Evolutionary conservation across 2,113 vertebrate species (phyloP), one percentile per base, ranked within the genome.

Genomic region (Sceloporus tristichus): DNA sequence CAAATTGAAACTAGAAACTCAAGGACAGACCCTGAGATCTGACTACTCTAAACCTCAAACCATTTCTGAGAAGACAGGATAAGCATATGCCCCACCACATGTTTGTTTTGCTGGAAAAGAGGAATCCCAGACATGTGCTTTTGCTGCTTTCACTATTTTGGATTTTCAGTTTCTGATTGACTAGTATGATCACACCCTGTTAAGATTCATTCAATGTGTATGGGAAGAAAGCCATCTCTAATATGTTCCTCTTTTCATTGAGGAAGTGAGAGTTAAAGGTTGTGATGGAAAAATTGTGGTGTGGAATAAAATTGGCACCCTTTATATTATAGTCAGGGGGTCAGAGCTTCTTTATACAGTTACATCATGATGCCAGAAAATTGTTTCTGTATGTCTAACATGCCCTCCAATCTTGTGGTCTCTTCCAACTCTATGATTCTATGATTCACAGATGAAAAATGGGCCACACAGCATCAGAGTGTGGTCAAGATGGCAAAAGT

Each of bases 221-320:
- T 25, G 25, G 25, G 23, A 2, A 3, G 1, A 10, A 25, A 53
- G 78, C 16, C 27, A 40, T 65, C 42, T 23, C 54, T 25, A 13
- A n/a, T 0, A 9, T n/a, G 53, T 42, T 74, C 40, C 86, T 68
- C 25, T 62, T 82, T 87, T 74, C 25, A 18, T 53, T 87, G 25
- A 87, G 78, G 79, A 87, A 81, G 27, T 82, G 71, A 66, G 56
- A 82, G 38, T 65, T 8, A 74, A 87, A n/a, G 9, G 3, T 75
- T 75, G n/a, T 8, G 21, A 29, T 2, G 9, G 82, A 53, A 70
- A 3, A 25, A 16, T 9, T 42, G 21, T 42, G 23, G 34, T 68
- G 9, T 2, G 23, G 14, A 56, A 56, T 71, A 38, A 40, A 66
- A n/a, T 21, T 70, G 62, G 8, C 3, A 16, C 59, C 59, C 59